These are phyloP conservation scores for Aplysina aerophoba DNA, from an alignment of 37 sponge, comb jelly and placozoan species.

Conservation along the genomic window DNA sequence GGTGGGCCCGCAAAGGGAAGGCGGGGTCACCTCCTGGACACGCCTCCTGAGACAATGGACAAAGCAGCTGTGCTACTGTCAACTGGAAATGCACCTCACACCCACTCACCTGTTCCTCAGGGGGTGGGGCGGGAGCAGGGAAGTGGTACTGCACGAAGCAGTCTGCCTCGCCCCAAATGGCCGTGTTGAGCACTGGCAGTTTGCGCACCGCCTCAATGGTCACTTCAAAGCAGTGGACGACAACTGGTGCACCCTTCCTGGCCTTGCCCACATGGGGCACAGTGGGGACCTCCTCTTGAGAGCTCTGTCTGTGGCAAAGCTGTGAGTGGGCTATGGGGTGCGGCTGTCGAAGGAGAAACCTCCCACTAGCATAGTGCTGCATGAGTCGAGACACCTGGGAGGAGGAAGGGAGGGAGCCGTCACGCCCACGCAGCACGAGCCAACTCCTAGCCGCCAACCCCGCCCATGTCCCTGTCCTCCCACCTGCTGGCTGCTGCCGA, in stretches of 20 bases:
- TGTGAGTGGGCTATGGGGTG: not conserved
- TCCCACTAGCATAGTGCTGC: constrained; percentile 56
- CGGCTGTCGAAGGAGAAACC: constrained; percentile 46
- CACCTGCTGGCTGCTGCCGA: constrained; percentile 75
- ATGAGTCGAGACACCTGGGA: constrained; percentile 43
- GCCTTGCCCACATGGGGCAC: not conserved
- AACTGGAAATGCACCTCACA: not conserved
- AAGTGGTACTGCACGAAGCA: constrained; percentile 89
- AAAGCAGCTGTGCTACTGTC: no score
- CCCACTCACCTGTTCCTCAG: constrained; percentile 9
- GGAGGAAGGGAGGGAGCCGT: no score
- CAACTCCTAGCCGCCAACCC: not conserved
- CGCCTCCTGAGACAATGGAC: no score
- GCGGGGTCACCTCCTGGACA: not conserved
- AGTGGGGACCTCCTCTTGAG: not conserved
- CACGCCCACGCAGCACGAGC: no score
- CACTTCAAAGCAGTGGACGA: constrained; percentile 45
- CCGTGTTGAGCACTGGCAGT: constrained; percentile 31
- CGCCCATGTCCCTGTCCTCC: not conserved
- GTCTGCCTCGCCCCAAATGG: constrained; percentile 90
- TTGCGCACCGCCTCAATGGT: constrained; percentile 48
- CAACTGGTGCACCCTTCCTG: no score
- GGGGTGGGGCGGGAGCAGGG: constrained; percentile 34
- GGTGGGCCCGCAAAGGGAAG: constrained; percentile 28
- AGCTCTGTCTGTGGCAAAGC: not conserved